These are phyloP conservation scores for Hypsopygia costalis DNA, from an alignment of 2,888 invertebrate species.

Conservation along the genomic window DNA sequence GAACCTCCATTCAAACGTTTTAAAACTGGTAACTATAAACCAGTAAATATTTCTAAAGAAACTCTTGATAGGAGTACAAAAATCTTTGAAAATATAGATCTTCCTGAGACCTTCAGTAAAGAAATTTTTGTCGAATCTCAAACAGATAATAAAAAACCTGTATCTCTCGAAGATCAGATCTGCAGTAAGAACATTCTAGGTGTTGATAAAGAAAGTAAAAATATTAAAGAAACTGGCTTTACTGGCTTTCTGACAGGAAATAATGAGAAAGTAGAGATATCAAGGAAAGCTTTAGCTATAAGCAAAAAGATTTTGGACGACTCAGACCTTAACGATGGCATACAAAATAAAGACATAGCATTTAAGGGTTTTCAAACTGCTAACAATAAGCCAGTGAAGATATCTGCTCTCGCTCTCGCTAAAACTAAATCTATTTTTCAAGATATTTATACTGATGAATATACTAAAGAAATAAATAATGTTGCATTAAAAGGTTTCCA, in stretches of 20 bases:
- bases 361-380: conserved; percentile 37
- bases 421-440: conserved; percentile 35
- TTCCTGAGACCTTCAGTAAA: no score
- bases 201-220: not conserved
- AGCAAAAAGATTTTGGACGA: conserved; percentile 11
- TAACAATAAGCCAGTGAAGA: conserved; percentile 31
- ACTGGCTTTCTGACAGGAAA: conserved; percentile 41
- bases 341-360: not conserved
- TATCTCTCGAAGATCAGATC: no score
- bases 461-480: not conserved
- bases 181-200: no score
- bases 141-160: conserved; percentile 3
- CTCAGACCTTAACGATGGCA: not conserved
- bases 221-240: no score
- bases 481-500: conserved; percentile 49
- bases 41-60: conserved; percentile 28
- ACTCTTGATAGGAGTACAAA: conserved; percentile 13
- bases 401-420: conserved; percentile 31
- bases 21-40: conserved; percentile 37
- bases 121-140: conserved; percentile 10
- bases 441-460: conserved; percentile 22
- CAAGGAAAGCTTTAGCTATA: conserved; percentile 34
- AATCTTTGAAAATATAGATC: no score
- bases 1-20: no score
- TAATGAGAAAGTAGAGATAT: conserved; percentile 30